A percentile compares a stretch with the other conserved stretches of the same genome.
These are phyloP conservation scores for Eutolmus rufibarbis DNA, from an alignment of 2,888 invertebrate species.

Conservation along the genomic window DNA sequence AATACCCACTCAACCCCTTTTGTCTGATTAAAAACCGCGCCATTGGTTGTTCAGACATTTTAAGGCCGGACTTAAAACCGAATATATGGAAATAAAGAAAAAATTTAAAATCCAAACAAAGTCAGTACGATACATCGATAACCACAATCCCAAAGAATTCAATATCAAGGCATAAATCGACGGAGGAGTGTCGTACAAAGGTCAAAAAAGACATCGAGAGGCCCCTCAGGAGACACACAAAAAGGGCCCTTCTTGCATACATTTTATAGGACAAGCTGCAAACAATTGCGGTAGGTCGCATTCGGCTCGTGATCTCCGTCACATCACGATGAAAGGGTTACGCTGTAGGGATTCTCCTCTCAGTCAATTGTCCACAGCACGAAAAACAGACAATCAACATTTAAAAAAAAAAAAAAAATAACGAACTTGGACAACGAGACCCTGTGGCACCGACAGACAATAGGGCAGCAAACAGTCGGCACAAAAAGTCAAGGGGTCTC, in stretches of 20 bases:
- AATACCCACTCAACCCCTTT: background rate
- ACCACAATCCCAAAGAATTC: background rate
- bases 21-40: background rate
- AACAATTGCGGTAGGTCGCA: conserved; percentile 16
- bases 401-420: background rate
- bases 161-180: background rate
- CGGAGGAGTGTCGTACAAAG: background rate
- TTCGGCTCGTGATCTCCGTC: background rate
- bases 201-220: background rate
- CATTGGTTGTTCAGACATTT: background rate
- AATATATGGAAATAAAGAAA: background rate
- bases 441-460: conserved; percentile 15
- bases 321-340: background rate
- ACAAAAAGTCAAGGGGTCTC: background rate
- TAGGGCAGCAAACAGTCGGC: background rate
- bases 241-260: background rate
- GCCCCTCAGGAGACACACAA: background rate
- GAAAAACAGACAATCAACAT: background rate
- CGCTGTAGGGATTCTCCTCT: background rate
- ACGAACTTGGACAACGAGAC: conserved; percentile 5
- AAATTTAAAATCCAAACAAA: background rate
- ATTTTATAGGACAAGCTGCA: background rate
- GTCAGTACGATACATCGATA: background rate
- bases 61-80: background rate
- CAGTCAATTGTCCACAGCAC: background rate